Base-by-base conservation (phyloP, 1,140 invertebrate species). In the Probaryconus sp. region DNA sequence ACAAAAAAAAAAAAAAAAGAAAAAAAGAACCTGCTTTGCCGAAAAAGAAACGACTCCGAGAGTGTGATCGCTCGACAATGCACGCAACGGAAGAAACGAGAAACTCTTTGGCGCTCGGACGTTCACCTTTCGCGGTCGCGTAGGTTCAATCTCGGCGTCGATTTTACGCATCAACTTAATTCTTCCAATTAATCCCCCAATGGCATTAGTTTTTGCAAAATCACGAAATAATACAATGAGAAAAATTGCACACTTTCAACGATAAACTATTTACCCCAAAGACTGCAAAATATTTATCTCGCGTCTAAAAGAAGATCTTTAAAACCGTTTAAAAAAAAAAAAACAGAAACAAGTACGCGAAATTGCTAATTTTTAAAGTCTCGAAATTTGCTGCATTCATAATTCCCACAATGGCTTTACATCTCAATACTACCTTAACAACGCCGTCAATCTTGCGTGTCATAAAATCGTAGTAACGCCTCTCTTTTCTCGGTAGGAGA, bases 71-170 rank as follows among this genome's bases (percentile, higher is more conserved):
- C 16, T 30, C 68, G 51, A 64, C 58, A 71, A 63, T 71, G 68
- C 68, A 71, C 68, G 68, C 68, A 71, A 71, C 58, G 33, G 26
- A 50, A 63, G 68, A 64, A 71, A 71, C 68, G 68, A 40, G 67
- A 61, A 70, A 56, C 56, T 70, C 40, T 50, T 53, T 45, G 21
- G 47, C 65, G 55, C 35, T 1, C 56, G 67, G 67, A 26, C 67
- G 42, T 70, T 70, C 67, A 70, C 67, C 67, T 56, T 47, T 16
- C 26, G 42, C 26, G 21, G 20, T 24, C 18, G 33, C 10, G 24
- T 2, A 20, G 13, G 9, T 6, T 6, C 48, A 51, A 51, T 47
- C 48, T 21, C 17, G 30, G 1, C 31, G 48, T 47, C 48, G 10
- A 51, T 65, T 65, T 65, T 47, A 47, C 61, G 17, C 47, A 55